Conservation (phyloP, 2,888 invertebrate genomes). For the Xanthorhoe spadicearia region DNA sequence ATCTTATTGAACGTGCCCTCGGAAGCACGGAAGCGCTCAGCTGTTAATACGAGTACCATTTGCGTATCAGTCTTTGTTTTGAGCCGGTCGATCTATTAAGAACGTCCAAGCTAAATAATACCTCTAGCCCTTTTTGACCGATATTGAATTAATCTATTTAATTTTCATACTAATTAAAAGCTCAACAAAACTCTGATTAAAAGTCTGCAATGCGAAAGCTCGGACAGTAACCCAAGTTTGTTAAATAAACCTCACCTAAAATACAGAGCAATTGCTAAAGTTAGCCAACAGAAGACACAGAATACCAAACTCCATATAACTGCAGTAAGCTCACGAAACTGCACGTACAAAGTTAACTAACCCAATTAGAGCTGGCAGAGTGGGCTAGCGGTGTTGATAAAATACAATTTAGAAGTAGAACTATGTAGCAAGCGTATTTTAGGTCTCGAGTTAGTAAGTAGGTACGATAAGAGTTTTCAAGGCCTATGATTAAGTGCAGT, state of each 20-base stretch:
- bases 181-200: no score
- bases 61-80: no score
- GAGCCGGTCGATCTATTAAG: no score
- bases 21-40: no score
- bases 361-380: not conserved
- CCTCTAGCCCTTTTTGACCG: no score
- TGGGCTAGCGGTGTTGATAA: not conserved
- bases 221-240: not conserved
- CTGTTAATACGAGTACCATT: no score
- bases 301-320: not conserved
- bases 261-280: conserved; percentile 1
- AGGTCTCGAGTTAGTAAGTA: not conserved
- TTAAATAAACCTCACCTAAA: not conserved
- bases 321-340: conserved; percentile 3
- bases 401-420: conserved; percentile 1
- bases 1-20: no score
- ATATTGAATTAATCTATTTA: no score
- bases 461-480: not conserved
- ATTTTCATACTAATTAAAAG: no score
- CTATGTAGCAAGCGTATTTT: not conserved
- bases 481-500: not conserved
- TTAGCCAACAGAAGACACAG: not conserved
- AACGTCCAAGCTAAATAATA: no score
- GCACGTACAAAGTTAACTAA: conserved; percentile 1
- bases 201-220: no score